Conservation (phyloP, 2,797 vertebrate genomes). For the Diglossa cyanea region DNA sequence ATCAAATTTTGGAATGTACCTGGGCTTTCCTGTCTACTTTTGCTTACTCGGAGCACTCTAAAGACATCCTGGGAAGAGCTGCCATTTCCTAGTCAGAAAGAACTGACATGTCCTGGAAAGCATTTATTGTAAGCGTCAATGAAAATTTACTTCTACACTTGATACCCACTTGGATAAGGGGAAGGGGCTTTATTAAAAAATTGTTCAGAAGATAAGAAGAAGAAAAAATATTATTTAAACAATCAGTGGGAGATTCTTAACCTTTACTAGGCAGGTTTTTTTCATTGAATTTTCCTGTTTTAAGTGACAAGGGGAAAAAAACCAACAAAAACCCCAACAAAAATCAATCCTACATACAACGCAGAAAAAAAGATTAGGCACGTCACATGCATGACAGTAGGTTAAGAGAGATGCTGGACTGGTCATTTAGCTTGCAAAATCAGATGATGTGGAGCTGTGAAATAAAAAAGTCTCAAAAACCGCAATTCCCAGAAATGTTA, state of each 20-base stretch:
- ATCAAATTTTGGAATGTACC: neutral
- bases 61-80: neutral
- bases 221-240: neutral
- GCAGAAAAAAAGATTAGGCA: neutral
- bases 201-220: neutral
- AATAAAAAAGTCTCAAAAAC: neutral
- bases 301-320: neutral
- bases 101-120: neutral
- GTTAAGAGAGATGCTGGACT: neutral
- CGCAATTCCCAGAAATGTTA: neutral
- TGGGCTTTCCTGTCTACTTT: neutral
- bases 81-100: neutral
- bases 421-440: neutral
- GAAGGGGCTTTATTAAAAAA: rapidly evolving
- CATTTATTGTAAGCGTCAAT: neutral
- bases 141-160: neutral
- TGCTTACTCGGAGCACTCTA: neutral
- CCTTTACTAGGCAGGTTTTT: neutral
- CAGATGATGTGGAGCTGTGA: neutral
- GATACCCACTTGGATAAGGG: neutral
- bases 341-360: neutral
- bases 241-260: neutral
- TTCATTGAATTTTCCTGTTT: neutral
- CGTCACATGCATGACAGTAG: neutral
- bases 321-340: neutral